A percentile compares a stretch with the other conserved stretches of the same genome.
These are phyloP conservation scores for Heliocidaris erythrogramma DNA, from an alignment of 35 echinoderm and acorn worm genomes.

Conservation along the genomic window DNA sequence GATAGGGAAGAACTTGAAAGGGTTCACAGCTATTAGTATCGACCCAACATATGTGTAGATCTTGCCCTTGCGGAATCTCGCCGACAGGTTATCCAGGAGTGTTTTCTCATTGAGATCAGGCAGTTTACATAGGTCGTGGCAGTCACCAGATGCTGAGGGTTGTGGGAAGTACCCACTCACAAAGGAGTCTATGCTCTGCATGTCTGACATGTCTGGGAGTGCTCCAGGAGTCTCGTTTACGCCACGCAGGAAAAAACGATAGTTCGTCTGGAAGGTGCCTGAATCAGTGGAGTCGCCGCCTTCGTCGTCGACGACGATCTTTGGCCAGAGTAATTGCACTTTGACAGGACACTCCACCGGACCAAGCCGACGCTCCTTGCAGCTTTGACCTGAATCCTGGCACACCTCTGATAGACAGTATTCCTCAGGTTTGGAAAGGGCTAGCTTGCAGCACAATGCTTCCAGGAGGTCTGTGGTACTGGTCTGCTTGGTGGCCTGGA, in stretches of 20 bases:
- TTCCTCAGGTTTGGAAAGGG: slow-evolving; percentile 54
- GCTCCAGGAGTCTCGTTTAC: slow-evolving; percentile 71
- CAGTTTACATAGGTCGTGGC: slow-evolving; percentile 96
- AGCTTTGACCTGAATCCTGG: slow-evolving; percentile 82
- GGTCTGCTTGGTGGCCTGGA: slow-evolving; percentile 93
- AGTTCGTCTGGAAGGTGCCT: slow-evolving; percentile 77
- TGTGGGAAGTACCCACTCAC: slow-evolving; percentile 94
- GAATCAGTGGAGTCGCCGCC: slow-evolving; percentile 51
- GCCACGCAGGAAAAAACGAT: slow-evolving; percentile 80
- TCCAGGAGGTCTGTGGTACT: slow-evolving; percentile 61
- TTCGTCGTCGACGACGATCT: slow-evolving; percentile 43
- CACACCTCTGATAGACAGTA: slow-evolving; percentile 84
- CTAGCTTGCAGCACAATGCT: slow-evolving; percentile 62
- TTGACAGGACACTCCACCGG: slow-evolving; percentile 79
- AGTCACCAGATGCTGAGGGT: slow-evolving; percentile 77
- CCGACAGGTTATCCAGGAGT: slow-evolving; percentile 77
- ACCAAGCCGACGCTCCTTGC: slow-evolving; percentile 70
- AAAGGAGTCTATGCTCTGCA: slow-evolving; percentile 85
- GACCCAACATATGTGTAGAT: slow-evolving; percentile 99
- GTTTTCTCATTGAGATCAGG: slow-evolving; percentile 94
- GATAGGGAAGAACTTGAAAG: slow-evolving; percentile 93
- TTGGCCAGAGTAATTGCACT: slow-evolving; percentile 94
- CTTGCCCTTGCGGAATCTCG: slow-evolving; percentile 94
- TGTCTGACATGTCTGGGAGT: slow-evolving; percentile 70
- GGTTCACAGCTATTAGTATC: slow-evolving; percentile 93